Evolutionary conservation across 2,797 vertebrate species (phyloP).

Genomic region (Sebastes minor): DNA sequence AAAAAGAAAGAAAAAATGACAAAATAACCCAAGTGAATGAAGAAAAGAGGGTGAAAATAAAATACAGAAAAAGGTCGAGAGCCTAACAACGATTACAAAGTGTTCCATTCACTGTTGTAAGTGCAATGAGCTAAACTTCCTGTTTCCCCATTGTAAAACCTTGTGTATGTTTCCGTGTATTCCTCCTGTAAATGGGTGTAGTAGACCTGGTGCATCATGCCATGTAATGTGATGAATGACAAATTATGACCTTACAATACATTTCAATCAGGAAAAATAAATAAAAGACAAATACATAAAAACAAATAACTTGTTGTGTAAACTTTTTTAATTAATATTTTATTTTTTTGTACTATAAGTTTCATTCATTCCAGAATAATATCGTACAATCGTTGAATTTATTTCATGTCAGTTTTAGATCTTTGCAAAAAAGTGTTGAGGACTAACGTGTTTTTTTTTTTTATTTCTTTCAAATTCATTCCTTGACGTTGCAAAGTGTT

Average conservation of each 20-base stretch:
- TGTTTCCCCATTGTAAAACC: conserved; percentile 92
- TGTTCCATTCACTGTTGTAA: conserved; percentile 92
- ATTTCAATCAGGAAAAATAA: conserved; percentile 94
- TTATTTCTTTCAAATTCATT: no score
- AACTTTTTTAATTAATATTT: neutral
- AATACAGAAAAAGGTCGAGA: conserved; percentile 73
- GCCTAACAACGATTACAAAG: conserved; percentile 75
- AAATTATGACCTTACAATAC: conserved; percentile 92
- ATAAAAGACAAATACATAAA: conserved; percentile 82
- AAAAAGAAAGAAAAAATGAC: neutral
- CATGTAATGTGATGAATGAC: conserved; percentile 97
- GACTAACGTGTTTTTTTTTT: neutral
- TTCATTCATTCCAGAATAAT: neutral
- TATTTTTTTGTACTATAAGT: neutral
- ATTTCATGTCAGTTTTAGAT: neutral
- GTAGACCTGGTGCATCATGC: conserved; percentile 94
- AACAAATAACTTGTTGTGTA: neutral
- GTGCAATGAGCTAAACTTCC: conserved; percentile 91
- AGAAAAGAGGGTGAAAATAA: conserved; percentile 74
- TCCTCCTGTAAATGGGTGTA: conserved; percentile 95
- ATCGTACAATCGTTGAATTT: neutral
- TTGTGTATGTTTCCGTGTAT: conserved; percentile 96
- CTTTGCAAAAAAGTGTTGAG: neutral
- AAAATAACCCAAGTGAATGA: conserved; percentile 57
- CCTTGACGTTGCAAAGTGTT: no score